These are phyloP conservation scores for Pollenia labialis DNA, from an alignment of 2,888 invertebrate genomes.

Conservation along the genomic window DNA sequence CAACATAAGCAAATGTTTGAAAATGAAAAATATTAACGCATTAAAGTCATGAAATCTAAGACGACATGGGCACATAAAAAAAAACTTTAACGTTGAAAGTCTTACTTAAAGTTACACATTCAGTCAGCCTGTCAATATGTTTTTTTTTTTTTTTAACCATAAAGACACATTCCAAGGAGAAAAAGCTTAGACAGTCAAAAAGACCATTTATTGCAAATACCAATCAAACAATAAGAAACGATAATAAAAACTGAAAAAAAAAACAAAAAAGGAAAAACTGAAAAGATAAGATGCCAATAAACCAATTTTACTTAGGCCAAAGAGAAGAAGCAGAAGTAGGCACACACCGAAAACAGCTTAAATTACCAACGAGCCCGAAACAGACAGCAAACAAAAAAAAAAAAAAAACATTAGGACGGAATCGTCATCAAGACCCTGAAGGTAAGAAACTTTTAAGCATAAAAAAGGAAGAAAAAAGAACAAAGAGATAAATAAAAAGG, in stretches of 20 bases:
- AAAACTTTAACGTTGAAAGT: constrained; percentile 32
- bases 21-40: constrained; percentile 14
- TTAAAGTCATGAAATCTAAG: neutral
- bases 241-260: neutral
- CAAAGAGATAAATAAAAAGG: neutral
- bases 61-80: neutral
- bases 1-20: neutral
- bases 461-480: neutral
- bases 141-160: neutral
- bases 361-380: constrained; percentile 28
- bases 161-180: constrained; percentile 15
- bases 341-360: constrained; percentile 51
- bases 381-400: neutral
- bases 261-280: neutral
- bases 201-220: constrained; percentile 39
- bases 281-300: constrained; percentile 66
- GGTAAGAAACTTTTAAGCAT: neutral
- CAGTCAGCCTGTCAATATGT: neutral
- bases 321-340: neutral
- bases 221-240: constrained; percentile 1
- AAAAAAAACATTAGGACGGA: neutral
- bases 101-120: constrained; percentile 14
- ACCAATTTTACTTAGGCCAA: constrained; percentile 52
- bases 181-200: constrained; percentile 58
- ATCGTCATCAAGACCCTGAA: neutral